phyloP scores from a whole-genome alignment of 1,140 invertebrate species.

The Drosophila persimilis region DNA sequence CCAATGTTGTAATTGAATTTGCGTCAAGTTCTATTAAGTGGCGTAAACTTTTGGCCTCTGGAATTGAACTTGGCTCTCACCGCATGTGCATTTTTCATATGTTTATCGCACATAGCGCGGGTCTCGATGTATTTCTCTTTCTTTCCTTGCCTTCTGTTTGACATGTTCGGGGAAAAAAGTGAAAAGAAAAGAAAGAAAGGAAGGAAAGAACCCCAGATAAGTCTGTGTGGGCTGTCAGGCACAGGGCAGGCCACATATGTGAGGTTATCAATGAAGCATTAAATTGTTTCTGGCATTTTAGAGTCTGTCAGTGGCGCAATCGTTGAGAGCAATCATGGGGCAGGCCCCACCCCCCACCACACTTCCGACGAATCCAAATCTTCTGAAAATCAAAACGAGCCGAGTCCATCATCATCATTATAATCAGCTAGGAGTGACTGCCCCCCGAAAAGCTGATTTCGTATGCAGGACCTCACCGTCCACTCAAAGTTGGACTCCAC shows the following conservation, averaged over 20 bases:
- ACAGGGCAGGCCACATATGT: slow-evolving; percentile 49
- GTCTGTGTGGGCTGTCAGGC: slow-evolving; percentile 35
- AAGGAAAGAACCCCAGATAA: slow-evolving; percentile 29
- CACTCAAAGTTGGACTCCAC: slow-evolving; percentile 24
- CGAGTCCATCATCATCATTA: slow-evolving; percentile 31
- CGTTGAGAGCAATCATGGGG: slow-evolving; percentile 18
- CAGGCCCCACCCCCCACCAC: slow-evolving; percentile 1
- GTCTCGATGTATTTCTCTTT: slow-evolving; percentile 56
- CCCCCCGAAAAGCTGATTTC: slow-evolving; percentile 42
- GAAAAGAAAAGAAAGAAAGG: slow-evolving; percentile 8
- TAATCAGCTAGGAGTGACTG: slow-evolving; percentile 24
- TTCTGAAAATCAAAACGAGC: slow-evolving; percentile 30
- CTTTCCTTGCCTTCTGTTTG: slow-evolving; percentile 20
- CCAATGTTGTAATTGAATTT: slow-evolving; percentile 77
- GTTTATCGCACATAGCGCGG: slow-evolving; percentile 63
- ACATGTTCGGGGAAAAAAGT: slow-evolving; percentile 16
- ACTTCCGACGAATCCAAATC: slow-evolving; percentile 14
- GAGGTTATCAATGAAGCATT: slow-evolving; percentile 78
- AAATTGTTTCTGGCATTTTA: slow-evolving; percentile 77
- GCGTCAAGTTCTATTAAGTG: slow-evolving; percentile 81
- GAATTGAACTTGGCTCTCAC: slow-evolving; percentile 69
- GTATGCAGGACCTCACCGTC: slow-evolving; percentile 53
- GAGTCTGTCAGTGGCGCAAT: slow-evolving; percentile 38
- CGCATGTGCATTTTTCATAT: slow-evolving; percentile 81
- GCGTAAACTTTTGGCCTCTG: slow-evolving; percentile 76